phyloP scores from a whole-genome alignment of 2,113 vertebrate species.

The Aldabrachelys gigantea region DNA sequence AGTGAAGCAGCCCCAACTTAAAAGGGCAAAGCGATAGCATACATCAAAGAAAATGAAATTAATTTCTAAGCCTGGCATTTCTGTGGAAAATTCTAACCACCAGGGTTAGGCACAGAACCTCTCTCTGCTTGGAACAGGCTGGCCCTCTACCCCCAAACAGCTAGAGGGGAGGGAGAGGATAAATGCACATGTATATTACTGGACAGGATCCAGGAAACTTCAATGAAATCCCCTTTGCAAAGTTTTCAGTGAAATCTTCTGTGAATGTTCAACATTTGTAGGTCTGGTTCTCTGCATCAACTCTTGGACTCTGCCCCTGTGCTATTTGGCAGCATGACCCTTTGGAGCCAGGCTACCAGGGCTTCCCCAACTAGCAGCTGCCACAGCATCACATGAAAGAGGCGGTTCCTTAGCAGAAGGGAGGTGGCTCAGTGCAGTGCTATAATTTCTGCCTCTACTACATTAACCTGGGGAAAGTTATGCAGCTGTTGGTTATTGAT shows the following conservation, averaged over 20 bases:
- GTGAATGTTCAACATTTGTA: not conserved
- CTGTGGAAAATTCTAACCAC: not conserved
- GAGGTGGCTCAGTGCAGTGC: not conserved
- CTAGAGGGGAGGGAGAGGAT: not conserved
- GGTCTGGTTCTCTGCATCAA: not conserved
- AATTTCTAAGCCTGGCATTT: not conserved
- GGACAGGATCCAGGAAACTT: not conserved
- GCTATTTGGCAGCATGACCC: not conserved
- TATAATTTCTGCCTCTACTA: not conserved
- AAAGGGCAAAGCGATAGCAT: not conserved
- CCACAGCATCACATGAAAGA: not conserved
- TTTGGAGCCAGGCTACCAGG: not conserved
- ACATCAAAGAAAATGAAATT: not conserved
- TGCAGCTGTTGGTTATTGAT: not conserved
- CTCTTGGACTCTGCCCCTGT: not conserved
- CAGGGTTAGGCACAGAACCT: not conserved
- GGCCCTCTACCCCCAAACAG: rapidly evolving
- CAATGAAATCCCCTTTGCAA: not conserved
- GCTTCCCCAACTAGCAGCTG: not conserved
- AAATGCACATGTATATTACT: not conserved
- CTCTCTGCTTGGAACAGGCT: not conserved
- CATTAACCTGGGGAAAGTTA: not conserved
- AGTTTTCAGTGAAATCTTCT: not conserved
- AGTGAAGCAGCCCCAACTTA: not conserved
- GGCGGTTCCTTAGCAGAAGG: not conserved